phyloP scores from a whole-genome alignment of 1,140 invertebrate species.

The Nilaparvata lugens region DNA sequence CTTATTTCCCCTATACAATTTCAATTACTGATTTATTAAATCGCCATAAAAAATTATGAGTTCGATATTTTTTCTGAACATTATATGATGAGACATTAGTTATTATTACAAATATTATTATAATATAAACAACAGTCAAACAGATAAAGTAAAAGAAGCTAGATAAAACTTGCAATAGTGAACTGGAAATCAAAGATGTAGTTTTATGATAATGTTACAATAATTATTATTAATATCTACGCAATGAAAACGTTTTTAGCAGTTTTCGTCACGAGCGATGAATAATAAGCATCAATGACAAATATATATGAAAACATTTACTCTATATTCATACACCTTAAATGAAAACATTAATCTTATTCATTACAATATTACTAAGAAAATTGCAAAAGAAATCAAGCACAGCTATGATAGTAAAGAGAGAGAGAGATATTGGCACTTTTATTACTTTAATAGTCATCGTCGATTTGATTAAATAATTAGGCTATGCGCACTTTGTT shows the following conservation, averaged over 20 bases:
- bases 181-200: background rate
- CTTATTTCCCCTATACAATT: background rate
- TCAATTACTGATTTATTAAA: background rate
- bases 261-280: background rate
- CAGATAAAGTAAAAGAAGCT: no score
- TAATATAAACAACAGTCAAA: background rate
- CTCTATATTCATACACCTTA: background rate
- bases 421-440: slow-evolving; percentile 2
- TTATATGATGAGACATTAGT: background rate
- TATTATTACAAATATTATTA: background rate
- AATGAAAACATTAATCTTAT: background rate
- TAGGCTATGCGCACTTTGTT: background rate
- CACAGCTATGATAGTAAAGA: background rate
- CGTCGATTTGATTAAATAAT: background rate
- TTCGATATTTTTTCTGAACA: background rate
- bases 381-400: background rate
- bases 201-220: background rate
- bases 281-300: background rate
- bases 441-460: slow-evolving; percentile 1
- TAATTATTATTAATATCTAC: background rate
- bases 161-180: no score
- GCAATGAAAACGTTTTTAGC: background rate
- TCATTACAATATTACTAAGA: background rate
- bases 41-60: background rate
- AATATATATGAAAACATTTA: background rate